Conservation (phyloP, 2,888 invertebrate genomes). For the Noctua janthe region DNA sequence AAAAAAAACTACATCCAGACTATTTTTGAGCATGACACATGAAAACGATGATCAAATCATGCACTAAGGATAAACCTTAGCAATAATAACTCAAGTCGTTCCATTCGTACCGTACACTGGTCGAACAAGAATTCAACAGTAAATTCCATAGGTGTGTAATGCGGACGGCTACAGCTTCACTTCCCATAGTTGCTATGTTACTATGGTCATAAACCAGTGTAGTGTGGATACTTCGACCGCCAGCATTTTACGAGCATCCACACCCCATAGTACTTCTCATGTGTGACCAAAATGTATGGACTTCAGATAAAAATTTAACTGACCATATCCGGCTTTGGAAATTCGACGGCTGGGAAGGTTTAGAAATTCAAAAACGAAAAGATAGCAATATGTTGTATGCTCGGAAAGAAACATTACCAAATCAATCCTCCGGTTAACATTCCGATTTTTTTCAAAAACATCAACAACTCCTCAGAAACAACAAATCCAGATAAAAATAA, state of each 20-base stretch:
- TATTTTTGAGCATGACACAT: not conserved
- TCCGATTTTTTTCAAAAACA: too few species aligned
- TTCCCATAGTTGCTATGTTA: conserved; percentile 25
- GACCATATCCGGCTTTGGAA: not conserved
- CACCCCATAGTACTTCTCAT: conserved; percentile 21
- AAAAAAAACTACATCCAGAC: not conserved
- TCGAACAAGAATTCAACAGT: conserved; percentile 24
- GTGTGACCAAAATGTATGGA: conserved; percentile 9
- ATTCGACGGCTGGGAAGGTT: not conserved
- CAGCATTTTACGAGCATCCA: conserved; percentile 42
- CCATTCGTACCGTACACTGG: not conserved
- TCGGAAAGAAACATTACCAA: too few species aligned
- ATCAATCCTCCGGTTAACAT: too few species aligned
- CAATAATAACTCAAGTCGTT: conserved; percentile 12
- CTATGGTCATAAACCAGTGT: conserved; percentile 47
- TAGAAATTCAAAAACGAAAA: conserved; percentile 4
- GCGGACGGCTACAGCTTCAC: conserved; percentile 28
- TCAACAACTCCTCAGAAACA: not conserved
- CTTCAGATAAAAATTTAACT: not conserved
- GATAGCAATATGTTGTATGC: too few species aligned
- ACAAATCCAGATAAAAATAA: not conserved
- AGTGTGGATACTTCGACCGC: conserved; percentile 24
- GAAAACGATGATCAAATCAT: not conserved
- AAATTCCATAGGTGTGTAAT: conserved; percentile 47
- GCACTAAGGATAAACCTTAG: not conserved